phyloP scores from a whole-genome alignment of 2,797 vertebrate species.

The Clarias fuscus region DNA sequence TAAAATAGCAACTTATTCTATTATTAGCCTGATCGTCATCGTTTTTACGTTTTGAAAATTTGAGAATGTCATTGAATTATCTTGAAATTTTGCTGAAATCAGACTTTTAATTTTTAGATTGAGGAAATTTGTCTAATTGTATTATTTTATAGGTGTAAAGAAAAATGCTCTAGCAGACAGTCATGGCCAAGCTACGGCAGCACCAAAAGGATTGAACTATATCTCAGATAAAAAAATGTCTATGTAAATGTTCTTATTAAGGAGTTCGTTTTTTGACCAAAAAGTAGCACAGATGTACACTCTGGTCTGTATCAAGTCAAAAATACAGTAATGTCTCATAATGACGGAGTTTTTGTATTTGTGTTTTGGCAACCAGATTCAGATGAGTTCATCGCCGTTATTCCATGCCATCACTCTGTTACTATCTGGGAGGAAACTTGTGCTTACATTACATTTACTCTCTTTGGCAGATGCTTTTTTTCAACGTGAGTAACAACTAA shows the following conservation, averaged over 20 bases:
- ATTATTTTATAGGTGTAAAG: background rate
- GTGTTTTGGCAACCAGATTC: background rate
- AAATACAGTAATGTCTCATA: slow-evolving; percentile 1
- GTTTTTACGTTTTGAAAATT: no score
- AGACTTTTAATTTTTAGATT: background rate
- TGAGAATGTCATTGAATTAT: no score
- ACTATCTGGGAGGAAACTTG: slow-evolving; percentile 16
- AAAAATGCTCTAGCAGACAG: background rate
- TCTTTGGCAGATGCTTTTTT: slow-evolving; percentile 3
- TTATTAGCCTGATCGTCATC: no score
- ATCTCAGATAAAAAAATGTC: background rate
- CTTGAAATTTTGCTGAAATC: background rate
- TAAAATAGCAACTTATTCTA: no score
- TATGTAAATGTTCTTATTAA: no score
- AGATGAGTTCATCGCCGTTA: slow-evolving; percentile 19
- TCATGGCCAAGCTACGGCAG: background rate
- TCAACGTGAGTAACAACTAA: background rate
- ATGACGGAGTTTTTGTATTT: background rate
- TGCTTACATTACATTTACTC: slow-evolving; percentile 9
- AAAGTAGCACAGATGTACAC: background rate
- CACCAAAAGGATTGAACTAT: background rate
- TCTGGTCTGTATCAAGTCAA: background rate
- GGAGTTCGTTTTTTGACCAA: background rate
- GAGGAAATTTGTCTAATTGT: no score
- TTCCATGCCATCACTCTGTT: slow-evolving; percentile 5